Evolutionary conservation across 2,888 invertebrate species (phyloP).

Genomic region (Apoda limacodes): DNA sequence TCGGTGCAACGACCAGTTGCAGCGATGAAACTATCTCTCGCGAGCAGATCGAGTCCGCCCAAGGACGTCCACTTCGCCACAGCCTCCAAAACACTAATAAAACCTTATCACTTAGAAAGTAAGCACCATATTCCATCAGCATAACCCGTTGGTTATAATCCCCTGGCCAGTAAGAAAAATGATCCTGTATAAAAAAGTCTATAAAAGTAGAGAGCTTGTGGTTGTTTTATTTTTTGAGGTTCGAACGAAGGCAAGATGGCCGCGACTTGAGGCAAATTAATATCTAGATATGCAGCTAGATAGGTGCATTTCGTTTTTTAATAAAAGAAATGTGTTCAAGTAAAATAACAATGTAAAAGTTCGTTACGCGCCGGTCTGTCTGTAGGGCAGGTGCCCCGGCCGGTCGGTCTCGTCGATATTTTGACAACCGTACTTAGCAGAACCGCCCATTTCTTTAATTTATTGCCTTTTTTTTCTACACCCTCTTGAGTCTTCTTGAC

Average conservation of each 20-base stretch:
- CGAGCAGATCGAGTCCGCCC: constrained; percentile 68
- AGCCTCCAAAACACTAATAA: constrained; percentile 29
- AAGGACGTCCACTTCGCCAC: constrained; percentile 62
- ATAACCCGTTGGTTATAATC: constrained; percentile 32
- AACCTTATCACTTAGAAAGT: constrained; percentile 29
- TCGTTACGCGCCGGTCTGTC: constrained; percentile 56
- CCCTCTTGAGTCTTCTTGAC: constrained; percentile 48
- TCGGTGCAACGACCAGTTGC: constrained; percentile 67
- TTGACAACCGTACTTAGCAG: constrained; percentile 66
- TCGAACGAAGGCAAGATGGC: constrained; percentile 59
- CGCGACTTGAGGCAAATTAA: constrained; percentile 53
- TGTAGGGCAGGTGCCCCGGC: constrained; percentile 45
- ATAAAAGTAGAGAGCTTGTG: constrained; percentile 48
- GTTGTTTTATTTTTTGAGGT: constrained; percentile 62
- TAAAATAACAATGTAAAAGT: too few relatives aligned
- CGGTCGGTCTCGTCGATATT: constrained; percentile 40
- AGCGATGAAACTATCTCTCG: constrained; percentile 61
- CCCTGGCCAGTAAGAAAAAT: constrained; percentile 62
- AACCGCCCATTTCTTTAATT: constrained; percentile 56
- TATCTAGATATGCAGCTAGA: too few relatives aligned
- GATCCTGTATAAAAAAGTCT: constrained; percentile 65
- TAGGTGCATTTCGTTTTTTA: too few relatives aligned
- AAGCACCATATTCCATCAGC: constrained; percentile 29
- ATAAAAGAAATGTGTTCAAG: too few relatives aligned
- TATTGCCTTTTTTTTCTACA: constrained; percentile 41